Evolutionary conservation across 2,113 vertebrate genomes (phyloP).

Genomic region (Leptobrachium ailaonicum): DNA sequence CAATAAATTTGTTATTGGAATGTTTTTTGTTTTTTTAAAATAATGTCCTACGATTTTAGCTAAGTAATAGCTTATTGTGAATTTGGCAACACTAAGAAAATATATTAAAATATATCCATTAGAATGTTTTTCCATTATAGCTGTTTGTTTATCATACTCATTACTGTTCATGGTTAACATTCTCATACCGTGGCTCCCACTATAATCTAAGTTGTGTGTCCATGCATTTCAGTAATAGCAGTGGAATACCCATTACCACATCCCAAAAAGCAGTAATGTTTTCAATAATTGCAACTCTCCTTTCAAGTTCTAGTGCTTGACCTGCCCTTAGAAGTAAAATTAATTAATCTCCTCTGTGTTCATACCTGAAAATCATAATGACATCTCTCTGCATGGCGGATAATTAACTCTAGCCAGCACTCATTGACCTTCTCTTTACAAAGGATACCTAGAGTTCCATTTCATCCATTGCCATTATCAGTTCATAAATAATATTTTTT

Average conservation of each 20-base stretch:
- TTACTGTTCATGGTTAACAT: too few species aligned
- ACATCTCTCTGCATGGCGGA: constrained; percentile 39
- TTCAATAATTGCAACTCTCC: constrained; percentile 42
- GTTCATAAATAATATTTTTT: not conserved
- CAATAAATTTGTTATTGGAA: too few species aligned
- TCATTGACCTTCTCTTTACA: constrained; percentile 40
- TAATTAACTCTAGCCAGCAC: constrained; percentile 33
- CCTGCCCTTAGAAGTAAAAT: constrained; percentile 43
- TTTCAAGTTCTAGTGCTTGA: constrained; percentile 42
- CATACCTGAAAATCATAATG: constrained; percentile 45
- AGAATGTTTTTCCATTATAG: too few species aligned
- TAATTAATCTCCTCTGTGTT: constrained; percentile 43
- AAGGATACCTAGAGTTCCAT: constrained; percentile 25
- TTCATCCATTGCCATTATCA: constrained; percentile 10
- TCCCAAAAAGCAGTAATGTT: constrained; percentile 36
- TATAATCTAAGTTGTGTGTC: not conserved
- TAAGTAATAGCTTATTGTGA: too few species aligned
- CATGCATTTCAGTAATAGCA: constrained; percentile 5
- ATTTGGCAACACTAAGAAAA: too few species aligned
- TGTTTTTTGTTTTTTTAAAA: too few species aligned
- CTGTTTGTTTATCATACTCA: too few species aligned
- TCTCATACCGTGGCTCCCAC: not conserved
- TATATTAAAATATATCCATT: too few species aligned
- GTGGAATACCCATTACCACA: constrained; percentile 11
- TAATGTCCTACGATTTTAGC: too few species aligned